Percentiles rank a stretch among this genome's conserved stretches.
phyloP scores from a whole-genome alignment of 2,797 vertebrate genomes.

The Cygnus olor region DNA sequence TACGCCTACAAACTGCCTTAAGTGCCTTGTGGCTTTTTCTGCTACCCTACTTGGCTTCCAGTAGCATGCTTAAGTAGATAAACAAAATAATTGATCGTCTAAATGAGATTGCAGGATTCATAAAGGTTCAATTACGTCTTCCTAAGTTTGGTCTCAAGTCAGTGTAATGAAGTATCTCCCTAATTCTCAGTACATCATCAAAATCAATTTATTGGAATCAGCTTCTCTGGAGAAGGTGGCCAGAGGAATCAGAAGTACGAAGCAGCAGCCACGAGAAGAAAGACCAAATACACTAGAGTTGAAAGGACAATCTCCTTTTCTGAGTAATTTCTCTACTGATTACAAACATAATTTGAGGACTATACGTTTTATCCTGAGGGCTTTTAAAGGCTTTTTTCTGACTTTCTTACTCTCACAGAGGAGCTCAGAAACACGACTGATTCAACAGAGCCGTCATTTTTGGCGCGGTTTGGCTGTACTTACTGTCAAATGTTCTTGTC shows the following conservation, averaged over 20 bases:
- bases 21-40: neutral
- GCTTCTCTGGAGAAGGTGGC: neutral
- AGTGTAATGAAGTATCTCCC: neutral
- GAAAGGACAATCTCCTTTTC: neutral
- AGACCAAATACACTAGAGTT: no score
- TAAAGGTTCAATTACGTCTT: neutral
- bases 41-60: neutral
- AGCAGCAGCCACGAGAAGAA: neutral
- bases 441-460: neutral
- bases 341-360: neutral
- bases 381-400: neutral
- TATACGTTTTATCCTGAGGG: neutral
- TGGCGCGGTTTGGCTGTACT: neutral
- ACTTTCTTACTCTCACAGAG: neutral
- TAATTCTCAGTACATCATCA: neutral
- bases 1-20: neutral
- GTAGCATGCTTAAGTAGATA: neutral
- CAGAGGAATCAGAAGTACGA: neutral
- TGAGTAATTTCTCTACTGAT: constrained; percentile 13
- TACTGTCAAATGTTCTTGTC: neutral
- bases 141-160: neutral
- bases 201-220: neutral
- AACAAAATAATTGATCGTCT: neutral
- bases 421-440: neutral
- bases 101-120: neutral